phyloP scores from a whole-genome alignment of 1,140 invertebrate species.

The Polyergus mexicanus region DNA sequence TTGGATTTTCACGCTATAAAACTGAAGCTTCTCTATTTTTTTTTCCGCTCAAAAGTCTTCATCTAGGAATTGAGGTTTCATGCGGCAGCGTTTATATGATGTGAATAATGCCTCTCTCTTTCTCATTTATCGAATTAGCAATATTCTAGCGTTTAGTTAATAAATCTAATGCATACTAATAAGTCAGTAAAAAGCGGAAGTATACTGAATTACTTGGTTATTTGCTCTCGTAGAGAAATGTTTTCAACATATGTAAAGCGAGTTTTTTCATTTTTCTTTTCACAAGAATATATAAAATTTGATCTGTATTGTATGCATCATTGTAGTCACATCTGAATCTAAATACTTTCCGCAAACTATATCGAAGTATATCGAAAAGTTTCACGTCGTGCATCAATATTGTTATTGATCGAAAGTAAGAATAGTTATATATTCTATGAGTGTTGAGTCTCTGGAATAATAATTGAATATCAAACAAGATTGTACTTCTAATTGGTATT shows the following conservation, averaged over 20 bases:
- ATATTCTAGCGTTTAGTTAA: slow-evolving; percentile 52
- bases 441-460: slow-evolving; percentile 34
- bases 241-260: slow-evolving; percentile 1
- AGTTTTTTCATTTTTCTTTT: slow-evolving; percentile 37
- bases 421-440: slow-evolving; percentile 62
- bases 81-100: slow-evolving; percentile 64
- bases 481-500: slow-evolving; percentile 24
- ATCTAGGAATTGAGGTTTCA: slow-evolving; percentile 62
- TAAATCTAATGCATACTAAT: slow-evolving; percentile 55
- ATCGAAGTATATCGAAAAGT: slow-evolving; percentile 31
- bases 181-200: slow-evolving; percentile 68
- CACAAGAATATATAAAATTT: slow-evolving; percentile 35
- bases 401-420: slow-evolving; percentile 62
- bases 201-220: slow-evolving; percentile 51
- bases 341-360: slow-evolving; percentile 33
- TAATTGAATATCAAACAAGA: slow-evolving; percentile 64
- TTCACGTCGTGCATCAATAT: slow-evolving; percentile 54
- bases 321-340: slow-evolving; percentile 1
- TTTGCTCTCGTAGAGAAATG: slow-evolving; percentile 28
- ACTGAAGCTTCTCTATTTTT: slow-evolving; percentile 55
- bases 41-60: slow-evolving; percentile 51
- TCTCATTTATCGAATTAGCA: slow-evolving; percentile 49
- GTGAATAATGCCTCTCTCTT: slow-evolving; percentile 53
- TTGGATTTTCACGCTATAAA: slow-evolving; percentile 65
- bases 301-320: slow-evolving; percentile 5